Evolutionary conservation across 2,888 invertebrate species (phyloP).

Genomic region (Lordiphosa fenestrarum): DNA sequence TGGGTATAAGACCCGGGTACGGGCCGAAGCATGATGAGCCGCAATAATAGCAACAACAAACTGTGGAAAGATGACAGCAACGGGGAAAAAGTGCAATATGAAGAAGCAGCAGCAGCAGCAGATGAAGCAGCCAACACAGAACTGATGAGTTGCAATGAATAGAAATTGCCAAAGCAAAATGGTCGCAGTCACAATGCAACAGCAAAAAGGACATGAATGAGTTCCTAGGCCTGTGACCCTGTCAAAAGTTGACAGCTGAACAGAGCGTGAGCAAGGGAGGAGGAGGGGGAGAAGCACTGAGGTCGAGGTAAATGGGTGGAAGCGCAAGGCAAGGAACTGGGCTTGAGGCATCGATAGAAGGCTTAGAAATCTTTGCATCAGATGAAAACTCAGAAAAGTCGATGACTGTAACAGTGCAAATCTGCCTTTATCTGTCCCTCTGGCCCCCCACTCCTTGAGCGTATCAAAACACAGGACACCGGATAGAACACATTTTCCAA

Average conservation of each 20-base stretch:
- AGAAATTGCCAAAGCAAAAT: conserved; percentile 42
- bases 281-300: too few species aligned
- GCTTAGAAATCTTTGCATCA: too few species aligned
- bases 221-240: too few species aligned
- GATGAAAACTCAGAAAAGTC: too few species aligned
- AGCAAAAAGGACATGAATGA: conserved; percentile 1
- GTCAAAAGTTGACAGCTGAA: too few species aligned
- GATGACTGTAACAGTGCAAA: too few species aligned
- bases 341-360: too few species aligned
- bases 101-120: conserved; percentile 12
- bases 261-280: too few species aligned
- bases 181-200: conserved; percentile 15
- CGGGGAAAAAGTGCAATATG: conserved; percentile 24
- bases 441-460: too few species aligned
- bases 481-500: conserved; percentile 68
- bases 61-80: not conserved
- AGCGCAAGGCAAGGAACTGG: too few species aligned
- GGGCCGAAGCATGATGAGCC: conserved; percentile 9
- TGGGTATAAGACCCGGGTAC: not conserved
- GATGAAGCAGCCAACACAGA: conserved; percentile 3
- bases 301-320: too few species aligned
- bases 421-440: too few species aligned
- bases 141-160: conserved; percentile 40
- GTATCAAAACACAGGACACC: conserved; percentile 15
- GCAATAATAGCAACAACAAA: conserved; percentile 11